Conservation (phyloP, 2,113 vertebrate species). For the Prochilodus magdalenae region DNA sequence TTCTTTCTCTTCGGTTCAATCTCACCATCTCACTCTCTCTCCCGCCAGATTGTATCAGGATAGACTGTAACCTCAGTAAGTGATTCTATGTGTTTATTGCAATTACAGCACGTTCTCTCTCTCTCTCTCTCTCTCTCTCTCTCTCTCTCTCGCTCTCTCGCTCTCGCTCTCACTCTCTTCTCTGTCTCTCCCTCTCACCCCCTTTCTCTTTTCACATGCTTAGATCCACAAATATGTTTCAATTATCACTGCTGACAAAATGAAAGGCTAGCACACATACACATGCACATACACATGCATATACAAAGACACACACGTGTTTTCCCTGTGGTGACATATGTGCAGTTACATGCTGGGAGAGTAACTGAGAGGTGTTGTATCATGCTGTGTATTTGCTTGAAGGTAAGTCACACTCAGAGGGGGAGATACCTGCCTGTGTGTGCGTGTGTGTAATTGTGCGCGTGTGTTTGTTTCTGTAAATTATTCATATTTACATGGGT, state of each 20-base stretch:
- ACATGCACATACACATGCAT: constrained; percentile 41
- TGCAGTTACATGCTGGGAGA: constrained; percentile 21
- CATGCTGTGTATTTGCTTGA: constrained; percentile 49
- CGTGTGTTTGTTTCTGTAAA: constrained; percentile 6
- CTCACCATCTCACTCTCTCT: constrained; percentile 86
- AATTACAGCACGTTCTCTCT: constrained; percentile 40
- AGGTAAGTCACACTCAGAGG: constrained; percentile 70
- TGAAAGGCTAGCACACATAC: background rate
- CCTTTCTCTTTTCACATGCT: background rate
- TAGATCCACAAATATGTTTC: background rate
- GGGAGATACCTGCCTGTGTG: constrained; percentile 59
- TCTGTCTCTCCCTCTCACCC: constrained; percentile 21
- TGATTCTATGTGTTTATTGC: constrained; percentile 77
- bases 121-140: constrained; percentile 44
- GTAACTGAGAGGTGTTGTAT: constrained; percentile 24
- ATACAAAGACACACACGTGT: background rate
- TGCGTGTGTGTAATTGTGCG: constrained; percentile 41
- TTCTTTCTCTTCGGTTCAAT: constrained; percentile 73
- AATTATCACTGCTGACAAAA: background rate
- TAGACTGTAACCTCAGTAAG: constrained; percentile 97
- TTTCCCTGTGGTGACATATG: constrained; percentile 46
- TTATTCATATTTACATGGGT: background rate
- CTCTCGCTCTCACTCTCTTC: constrained; percentile 54
- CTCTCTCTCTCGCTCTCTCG: constrained; percentile 19
- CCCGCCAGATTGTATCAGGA: constrained; percentile 94